Conservation (phyloP, 2,888 invertebrate genomes). For the Drosophila monieri region DNA sequence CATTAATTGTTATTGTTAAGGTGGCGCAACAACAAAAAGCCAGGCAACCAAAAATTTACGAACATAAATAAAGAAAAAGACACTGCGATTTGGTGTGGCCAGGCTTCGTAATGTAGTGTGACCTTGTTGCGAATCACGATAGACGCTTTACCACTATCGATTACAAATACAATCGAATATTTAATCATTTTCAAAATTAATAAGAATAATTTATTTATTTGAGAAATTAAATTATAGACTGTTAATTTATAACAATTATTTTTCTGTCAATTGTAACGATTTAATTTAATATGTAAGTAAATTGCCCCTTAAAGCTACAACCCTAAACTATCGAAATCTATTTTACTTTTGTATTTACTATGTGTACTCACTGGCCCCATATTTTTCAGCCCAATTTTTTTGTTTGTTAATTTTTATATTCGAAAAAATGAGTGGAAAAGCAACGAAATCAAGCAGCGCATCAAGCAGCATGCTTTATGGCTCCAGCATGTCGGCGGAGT, state of each 20-base stretch:
- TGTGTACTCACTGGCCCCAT: not conserved
- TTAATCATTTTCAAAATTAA: not conserved
- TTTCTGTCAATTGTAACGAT: too few species aligned
- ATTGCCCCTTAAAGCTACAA: not conserved
- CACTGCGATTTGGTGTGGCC: conserved; percentile 58
- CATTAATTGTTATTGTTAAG: conserved; percentile 41
- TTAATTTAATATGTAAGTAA: not conserved
- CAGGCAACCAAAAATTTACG: conserved; percentile 68
- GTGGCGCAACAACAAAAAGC: conserved; percentile 70
- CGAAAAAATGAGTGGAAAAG: conserved; percentile 67
- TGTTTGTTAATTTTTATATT: conserved; percentile 16
- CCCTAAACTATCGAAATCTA: not conserved
- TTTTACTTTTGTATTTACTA: not conserved
- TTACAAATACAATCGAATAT: not conserved
- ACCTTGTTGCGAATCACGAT: not conserved
- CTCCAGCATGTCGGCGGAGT: conserved; percentile 92
- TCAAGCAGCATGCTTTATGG: conserved; percentile 86
- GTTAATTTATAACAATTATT: too few species aligned
- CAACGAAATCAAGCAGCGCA: conserved; percentile 38
- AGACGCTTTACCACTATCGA: not conserved
- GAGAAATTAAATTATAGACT: too few species aligned
- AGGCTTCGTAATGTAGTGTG: conserved; percentile 5
- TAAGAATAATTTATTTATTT: not conserved
- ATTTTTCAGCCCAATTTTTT: not conserved
- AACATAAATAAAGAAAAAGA: conserved; percentile 83